These are phyloP conservation scores for Amphiura filiformis DNA, from an alignment of 35 echinoderm and acorn worm genomes.

Conservation along the genomic window DNA sequence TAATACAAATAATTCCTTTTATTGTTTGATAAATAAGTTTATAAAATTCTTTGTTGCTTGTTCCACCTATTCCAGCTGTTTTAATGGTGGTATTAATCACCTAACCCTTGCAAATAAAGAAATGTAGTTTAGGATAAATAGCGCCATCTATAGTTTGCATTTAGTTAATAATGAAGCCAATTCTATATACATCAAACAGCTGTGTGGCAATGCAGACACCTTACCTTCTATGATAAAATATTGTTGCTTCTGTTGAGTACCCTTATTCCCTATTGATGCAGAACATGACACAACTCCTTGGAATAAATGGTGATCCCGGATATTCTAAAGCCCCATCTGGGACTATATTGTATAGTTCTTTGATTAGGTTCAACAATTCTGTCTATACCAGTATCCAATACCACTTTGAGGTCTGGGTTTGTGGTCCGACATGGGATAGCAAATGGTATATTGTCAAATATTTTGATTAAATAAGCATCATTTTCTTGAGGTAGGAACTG, in stretches of 20 bases:
- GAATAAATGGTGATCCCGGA: not conserved
- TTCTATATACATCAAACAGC: too few species aligned
- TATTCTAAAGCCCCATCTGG: not conserved
- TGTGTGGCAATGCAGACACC: not conserved
- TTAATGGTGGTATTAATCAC: too few species aligned
- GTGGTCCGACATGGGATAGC: not conserved
- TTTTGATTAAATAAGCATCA: not conserved
- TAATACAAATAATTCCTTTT: too few species aligned
- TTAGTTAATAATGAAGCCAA: too few species aligned
- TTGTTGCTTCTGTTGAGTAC: not conserved
- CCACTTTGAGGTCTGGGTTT: not conserved
- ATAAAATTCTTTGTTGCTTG: too few species aligned
- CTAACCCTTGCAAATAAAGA: too few species aligned
- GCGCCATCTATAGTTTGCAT: too few species aligned
- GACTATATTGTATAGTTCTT: not conserved
- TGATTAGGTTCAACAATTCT: not conserved
- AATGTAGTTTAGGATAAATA: too few species aligned
- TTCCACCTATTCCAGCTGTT: too few species aligned
- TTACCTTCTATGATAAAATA: not conserved
- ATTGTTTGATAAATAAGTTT: too few species aligned
- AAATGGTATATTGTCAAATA: conserved; percentile 2
- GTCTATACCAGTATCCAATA: not conserved
- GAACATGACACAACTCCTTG: not conserved
- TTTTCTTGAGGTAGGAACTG: not conserved
- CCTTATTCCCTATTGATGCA: not conserved